These are phyloP conservation scores for Cichladusa arquata DNA, from an alignment of 2,113 vertebrate species.

Conservation along the genomic window DNA sequence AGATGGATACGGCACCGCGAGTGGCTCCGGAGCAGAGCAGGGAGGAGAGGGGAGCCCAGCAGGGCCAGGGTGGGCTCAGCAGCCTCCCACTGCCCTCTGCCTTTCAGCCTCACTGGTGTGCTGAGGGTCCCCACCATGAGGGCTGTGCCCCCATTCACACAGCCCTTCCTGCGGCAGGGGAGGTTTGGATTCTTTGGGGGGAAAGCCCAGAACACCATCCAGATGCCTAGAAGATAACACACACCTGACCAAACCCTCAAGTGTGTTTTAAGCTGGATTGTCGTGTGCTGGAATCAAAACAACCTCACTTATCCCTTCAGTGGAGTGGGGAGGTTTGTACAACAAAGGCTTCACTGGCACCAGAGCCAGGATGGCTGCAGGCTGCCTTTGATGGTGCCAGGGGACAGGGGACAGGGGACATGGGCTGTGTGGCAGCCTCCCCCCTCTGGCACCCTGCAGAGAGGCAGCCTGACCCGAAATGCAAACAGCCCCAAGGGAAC, in stretches of 20 bases:
- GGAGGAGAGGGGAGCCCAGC: rapidly evolving
- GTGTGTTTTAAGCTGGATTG: not conserved
- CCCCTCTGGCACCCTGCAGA: not conserved
- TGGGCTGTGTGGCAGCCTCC: not conserved
- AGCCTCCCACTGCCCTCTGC: not conserved
- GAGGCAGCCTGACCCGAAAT: not conserved
- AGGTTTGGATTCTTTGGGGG: not conserved
- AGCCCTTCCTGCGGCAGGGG: rapidly evolving
- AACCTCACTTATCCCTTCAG: not conserved
- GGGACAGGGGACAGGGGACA: not conserved
- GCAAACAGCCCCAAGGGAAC: not conserved
- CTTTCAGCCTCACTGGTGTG: rapidly evolving
- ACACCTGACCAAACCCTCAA: not conserved
- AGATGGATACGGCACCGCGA: conserved; percentile 53
- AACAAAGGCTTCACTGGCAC: not conserved
- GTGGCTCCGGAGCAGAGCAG: not conserved
- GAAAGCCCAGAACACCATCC: not conserved
- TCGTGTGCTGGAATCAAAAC: not conserved
- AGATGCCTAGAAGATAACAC: not conserved
- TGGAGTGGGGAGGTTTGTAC: not conserved
- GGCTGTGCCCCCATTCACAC: too few species aligned
- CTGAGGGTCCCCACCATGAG: not conserved
- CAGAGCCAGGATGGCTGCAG: not conserved
- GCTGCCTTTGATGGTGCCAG: not conserved
- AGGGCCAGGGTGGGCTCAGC: not conserved